phyloP scores from a whole-genome alignment of 1,140 invertebrate species.

The Camponotus floridanus region DNA sequence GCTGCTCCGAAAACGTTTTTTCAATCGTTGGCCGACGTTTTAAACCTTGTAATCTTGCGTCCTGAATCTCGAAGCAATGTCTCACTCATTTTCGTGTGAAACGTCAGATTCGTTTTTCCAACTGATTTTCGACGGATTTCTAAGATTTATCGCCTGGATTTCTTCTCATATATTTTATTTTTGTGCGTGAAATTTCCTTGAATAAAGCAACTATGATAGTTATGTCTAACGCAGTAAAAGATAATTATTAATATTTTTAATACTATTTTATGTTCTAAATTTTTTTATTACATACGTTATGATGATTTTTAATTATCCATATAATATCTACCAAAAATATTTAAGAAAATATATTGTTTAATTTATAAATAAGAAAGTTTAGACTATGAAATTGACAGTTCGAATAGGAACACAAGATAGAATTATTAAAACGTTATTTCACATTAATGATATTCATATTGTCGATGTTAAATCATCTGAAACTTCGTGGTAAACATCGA shows the following conservation, averaged over 20 bases:
- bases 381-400: not conserved
- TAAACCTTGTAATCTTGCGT: slow-evolving; percentile 37
- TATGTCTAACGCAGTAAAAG: not conserved
- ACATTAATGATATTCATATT: slow-evolving; percentile 32
- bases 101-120: not conserved
- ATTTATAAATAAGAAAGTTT: not conserved
- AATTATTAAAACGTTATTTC: slow-evolving; percentile 19
- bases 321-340: not conserved
- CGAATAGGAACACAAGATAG: not conserved
- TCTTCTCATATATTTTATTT: not conserved
- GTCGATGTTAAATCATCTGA: not conserved
- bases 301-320: not conserved
- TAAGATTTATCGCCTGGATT: not conserved
- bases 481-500: slow-evolving; percentile 23
- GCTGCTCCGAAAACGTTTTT: slow-evolving; percentile 19
- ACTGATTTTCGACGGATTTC: slow-evolving; percentile 5
- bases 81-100: not conserved
- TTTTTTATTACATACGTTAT: not conserved
- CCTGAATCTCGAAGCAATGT: slow-evolving; percentile 32
- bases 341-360: not conserved
- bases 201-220: not conserved
- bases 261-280: slow-evolving; percentile 2
- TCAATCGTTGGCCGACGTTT: slow-evolving; percentile 32
- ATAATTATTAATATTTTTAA: not conserved
- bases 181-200: not conserved